Evolutionary conservation across 1,140 invertebrate genomes (phyloP), one percentile per base, ranked within the genome.

Genomic region (Penaeus chinensis): DNA sequence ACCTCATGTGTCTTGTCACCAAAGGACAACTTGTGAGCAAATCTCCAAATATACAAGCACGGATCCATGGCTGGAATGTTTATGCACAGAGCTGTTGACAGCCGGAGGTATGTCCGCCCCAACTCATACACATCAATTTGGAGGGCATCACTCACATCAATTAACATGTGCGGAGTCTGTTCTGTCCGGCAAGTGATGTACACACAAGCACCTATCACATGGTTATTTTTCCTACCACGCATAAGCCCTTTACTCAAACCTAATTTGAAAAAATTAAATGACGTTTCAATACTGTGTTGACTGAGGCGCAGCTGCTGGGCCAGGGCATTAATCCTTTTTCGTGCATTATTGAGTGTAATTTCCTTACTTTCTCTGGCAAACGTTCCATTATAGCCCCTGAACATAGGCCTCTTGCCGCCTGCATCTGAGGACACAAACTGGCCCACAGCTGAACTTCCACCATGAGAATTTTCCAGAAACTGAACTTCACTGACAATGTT

Each of bases 211-310:
- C 98, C 98, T 92, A 98, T 95, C 86, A 99, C 98, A 91, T 98
- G 96, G n/a, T 95, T 94, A 90, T 96, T 95, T 89, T 96, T 97
- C 42, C 98, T 93, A 61, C 99, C 99, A 91, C 97, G 95, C 0
- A 98, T 99, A 32, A 99, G 93, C 1, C 92, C 90, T 91, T 95
- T 92, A 78, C 94, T 94, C n/a, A 99, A 92, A 54, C 98, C 98
- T 96, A 99, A 96, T 93, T 98, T 99, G 92, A 98, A 99, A 92
- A 99, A 99, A 91, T 97, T 98, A 90, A 97, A 96, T 8, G 98
- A 96, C 32, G 96, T 98, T 84, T 99, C 97, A 77, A 98, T 96
- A 91, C 96, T 97, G 91, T 98, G 96, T 90, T 97, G 95, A 91
- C 97, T 98, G 63, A 99, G 93, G 92, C 92, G 94, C 63, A 98